Evolutionary conservation across 2,113 vertebrate genomes (phyloP).

Genomic region (Merops nubicus): DNA sequence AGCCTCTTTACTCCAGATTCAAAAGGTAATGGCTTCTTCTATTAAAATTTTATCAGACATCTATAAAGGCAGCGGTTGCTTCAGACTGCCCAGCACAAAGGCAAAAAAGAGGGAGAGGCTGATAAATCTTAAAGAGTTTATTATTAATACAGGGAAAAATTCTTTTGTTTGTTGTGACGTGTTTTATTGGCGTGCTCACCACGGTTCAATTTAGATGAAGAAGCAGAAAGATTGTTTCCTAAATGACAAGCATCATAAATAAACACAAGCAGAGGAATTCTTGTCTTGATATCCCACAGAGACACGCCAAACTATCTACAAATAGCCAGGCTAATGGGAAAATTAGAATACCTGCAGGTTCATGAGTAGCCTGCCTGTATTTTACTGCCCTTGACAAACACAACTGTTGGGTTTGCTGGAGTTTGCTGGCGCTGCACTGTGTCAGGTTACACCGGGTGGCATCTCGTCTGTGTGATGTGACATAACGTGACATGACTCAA

Average conservation of each 20-base stretch:
- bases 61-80: constrained; percentile 75
- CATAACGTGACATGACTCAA: constrained; percentile 58
- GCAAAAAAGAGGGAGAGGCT: constrained; percentile 58
- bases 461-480: constrained; percentile 60
- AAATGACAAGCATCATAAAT: constrained; percentile 69
- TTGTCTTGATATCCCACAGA: constrained; percentile 30
- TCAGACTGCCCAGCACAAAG: constrained; percentile 63
- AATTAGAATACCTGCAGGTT: constrained; percentile 4
- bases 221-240: constrained; percentile 70
- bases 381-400: neutral
- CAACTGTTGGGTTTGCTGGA: neutral
- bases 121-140: constrained; percentile 79
- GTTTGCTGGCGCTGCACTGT: neutral
- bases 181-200: constrained; percentile 67
- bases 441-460: constrained; percentile 55
- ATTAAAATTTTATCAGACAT: constrained; percentile 79
- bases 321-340: constrained; percentile 6
- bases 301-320: constrained; percentile 1
- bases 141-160: constrained; percentile 77
- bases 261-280: constrained; percentile 58
- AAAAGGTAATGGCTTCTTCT: constrained; percentile 75
- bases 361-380: neutral
- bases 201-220: constrained; percentile 75
- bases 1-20: constrained; percentile 64
- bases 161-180: constrained; percentile 71